phyloP scores from a whole-genome alignment of 2,113 vertebrate species.

The Erinaceus europaeus region DNA sequence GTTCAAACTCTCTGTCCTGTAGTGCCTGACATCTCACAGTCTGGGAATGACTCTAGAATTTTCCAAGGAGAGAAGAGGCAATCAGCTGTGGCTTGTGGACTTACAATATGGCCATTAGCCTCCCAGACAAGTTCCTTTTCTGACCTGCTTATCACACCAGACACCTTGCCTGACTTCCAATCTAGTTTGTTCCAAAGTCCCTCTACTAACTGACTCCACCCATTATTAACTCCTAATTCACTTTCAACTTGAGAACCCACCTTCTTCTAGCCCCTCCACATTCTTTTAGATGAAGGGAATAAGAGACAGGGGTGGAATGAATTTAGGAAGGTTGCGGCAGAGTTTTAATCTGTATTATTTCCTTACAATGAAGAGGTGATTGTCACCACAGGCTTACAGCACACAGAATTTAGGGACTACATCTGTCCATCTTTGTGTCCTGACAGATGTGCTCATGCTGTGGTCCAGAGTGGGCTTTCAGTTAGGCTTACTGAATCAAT shows the following conservation, averaged over 20 bases:
- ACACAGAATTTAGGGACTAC: not conserved
- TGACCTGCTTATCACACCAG: constrained; percentile 62
- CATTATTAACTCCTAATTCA: not conserved
- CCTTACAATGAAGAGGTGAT: not conserved
- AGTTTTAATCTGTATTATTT: not conserved
- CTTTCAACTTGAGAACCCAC: constrained; percentile 30
- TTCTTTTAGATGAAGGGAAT: not conserved
- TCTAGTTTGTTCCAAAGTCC: constrained; percentile 40
- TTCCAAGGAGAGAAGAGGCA: not conserved
- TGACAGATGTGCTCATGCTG: not conserved
- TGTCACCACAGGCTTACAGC: not conserved
- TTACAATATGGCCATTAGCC: constrained; percentile 9
- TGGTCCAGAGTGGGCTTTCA: not conserved
- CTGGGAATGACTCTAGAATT: not conserved
- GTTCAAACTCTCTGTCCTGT: not conserved
- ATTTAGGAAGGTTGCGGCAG: not conserved
- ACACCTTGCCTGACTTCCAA: constrained; percentile 67
- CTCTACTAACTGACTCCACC: constrained; percentile 24
- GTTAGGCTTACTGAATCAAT: not conserved
- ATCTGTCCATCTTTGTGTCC: not conserved
- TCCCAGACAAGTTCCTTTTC: constrained; percentile 34
- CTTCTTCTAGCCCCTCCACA: not conserved
- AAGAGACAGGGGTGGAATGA: not conserved
- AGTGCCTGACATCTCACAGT: not conserved
- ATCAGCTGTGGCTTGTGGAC: not conserved